These are phyloP conservation scores for Axis porcinus DNA, from an alignment of 2,113 vertebrate species.

Conservation along the genomic window DNA sequence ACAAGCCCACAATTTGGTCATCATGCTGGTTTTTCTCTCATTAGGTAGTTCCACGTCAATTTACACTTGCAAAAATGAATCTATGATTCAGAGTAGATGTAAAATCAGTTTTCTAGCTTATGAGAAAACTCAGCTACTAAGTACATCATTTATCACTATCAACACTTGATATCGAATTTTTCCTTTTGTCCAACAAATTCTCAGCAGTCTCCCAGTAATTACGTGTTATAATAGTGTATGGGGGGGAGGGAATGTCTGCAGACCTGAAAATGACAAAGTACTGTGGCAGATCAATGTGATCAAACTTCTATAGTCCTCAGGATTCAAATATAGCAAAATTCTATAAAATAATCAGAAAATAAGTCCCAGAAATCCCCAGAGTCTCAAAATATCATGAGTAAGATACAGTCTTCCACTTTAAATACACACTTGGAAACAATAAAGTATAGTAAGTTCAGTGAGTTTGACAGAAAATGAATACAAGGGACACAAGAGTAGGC, in stretches of 20 bases:
- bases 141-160: constrained; percentile 33
- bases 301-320: neutral
- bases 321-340: constrained; percentile 25
- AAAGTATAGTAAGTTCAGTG: neutral
- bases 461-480: constrained; percentile 19
- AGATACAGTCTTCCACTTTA: neutral
- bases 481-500: neutral
- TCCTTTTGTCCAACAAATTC: neutral
- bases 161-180: constrained; percentile 28
- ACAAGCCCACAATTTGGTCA: constrained; percentile 36
- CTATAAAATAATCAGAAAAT: constrained; percentile 15
- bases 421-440: constrained; percentile 19
- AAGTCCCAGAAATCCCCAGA: constrained; percentile 1
- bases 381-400: constrained; percentile 35
- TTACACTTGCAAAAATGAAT: constrained; percentile 56
- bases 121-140: constrained; percentile 48
- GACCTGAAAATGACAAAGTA: constrained; percentile 41
- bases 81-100: constrained; percentile 46
- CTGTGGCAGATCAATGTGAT: neutral
- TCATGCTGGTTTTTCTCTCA: constrained; percentile 64
- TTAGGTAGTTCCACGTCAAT: constrained; percentile 48
- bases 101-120: constrained; percentile 38
- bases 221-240: neutral
- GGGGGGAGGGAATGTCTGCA: neutral
- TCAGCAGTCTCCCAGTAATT: constrained; percentile 33